phyloP scores from a whole-genome alignment of 2,888 invertebrate species.

The Ormyrus rosae region DNA sequence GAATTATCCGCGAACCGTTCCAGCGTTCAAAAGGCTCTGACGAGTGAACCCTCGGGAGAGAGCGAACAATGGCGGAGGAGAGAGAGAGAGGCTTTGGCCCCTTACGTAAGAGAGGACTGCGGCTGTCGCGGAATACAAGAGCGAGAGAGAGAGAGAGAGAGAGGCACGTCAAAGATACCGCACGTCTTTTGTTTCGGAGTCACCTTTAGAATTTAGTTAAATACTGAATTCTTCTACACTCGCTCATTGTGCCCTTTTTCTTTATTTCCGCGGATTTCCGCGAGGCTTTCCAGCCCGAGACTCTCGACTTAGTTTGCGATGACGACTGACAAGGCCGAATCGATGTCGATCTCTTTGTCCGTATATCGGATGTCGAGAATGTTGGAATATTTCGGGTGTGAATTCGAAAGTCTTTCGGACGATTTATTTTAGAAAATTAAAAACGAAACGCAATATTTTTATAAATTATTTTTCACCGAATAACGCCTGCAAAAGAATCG shows the following conservation, averaged over 20 bases:
- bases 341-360: no score
- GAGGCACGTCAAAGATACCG: slow-evolving; percentile 49
- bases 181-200: slow-evolving; percentile 44
- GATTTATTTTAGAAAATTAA: no score
- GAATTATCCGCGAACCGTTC: slow-evolving; percentile 72
- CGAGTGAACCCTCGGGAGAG: slow-evolving; percentile 65
- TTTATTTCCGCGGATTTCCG: no score
- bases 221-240: slow-evolving; percentile 24
- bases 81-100: slow-evolving; percentile 4
- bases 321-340: no score
- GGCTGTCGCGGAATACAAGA: not conserved
- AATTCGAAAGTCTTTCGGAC: no score
- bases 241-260: no score
- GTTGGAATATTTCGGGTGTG: no score
- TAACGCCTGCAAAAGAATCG: no score
- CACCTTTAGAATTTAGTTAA: slow-evolving; percentile 29
- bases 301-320: no score
- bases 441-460: no score
- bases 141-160: slow-evolving; percentile 2
- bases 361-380: no score
- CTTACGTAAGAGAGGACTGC: slow-evolving; percentile 14
- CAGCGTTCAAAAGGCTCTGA: slow-evolving; percentile 57
- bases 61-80: slow-evolving; percentile 67
- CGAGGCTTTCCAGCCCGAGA: not conserved
- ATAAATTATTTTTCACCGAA: no score